A percentile compares a stretch with the other conserved stretches of the same genome.
Evolutionary conservation across 2,888 invertebrate genomes (phyloP).

Genomic region (Anorthoa munda): DNA sequence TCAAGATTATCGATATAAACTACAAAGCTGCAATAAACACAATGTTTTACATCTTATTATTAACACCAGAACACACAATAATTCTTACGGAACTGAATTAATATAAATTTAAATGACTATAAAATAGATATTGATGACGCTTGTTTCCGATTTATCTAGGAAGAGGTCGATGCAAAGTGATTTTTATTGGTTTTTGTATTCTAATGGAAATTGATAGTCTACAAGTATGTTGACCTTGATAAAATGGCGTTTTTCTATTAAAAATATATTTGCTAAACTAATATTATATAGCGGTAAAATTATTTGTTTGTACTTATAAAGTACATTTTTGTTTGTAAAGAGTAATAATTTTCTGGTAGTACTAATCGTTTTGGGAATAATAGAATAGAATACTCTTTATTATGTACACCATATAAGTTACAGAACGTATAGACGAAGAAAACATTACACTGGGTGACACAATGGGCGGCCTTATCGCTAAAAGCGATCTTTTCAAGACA

Average conservation of each 20-base stretch:
- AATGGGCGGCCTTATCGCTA: no score
- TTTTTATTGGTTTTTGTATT: constrained; percentile 1
- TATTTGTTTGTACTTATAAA: background rate
- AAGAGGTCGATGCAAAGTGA: constrained; percentile 34
- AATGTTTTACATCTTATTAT: background rate
- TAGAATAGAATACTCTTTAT: no score
- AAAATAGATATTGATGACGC: constrained; percentile 5
- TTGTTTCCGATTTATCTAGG: constrained; percentile 40
- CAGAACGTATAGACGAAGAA: no score
- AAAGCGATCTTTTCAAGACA: no score
- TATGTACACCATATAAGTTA: no score
- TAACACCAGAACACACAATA: constrained; percentile 16
- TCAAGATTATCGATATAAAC: constrained; percentile 11
- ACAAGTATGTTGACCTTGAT: constrained; percentile 12
- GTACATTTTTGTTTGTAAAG: background rate
- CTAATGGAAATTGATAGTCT: constrained; percentile 7
- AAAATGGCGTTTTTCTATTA: background rate
- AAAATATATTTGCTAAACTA: background rate
- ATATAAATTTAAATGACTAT: constrained; percentile 33
- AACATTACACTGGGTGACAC: no score
- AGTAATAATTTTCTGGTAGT: no score
- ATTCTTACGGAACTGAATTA: constrained; percentile 53
- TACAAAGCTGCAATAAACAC: background rate
- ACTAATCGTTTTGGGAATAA: no score
- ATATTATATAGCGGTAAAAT: background rate